Percentiles rank a stretch among this genome's conserved stretches.
phyloP scores from a whole-genome alignment of 1,140 invertebrate genomes.

The Trichonephila clavata region DNA sequence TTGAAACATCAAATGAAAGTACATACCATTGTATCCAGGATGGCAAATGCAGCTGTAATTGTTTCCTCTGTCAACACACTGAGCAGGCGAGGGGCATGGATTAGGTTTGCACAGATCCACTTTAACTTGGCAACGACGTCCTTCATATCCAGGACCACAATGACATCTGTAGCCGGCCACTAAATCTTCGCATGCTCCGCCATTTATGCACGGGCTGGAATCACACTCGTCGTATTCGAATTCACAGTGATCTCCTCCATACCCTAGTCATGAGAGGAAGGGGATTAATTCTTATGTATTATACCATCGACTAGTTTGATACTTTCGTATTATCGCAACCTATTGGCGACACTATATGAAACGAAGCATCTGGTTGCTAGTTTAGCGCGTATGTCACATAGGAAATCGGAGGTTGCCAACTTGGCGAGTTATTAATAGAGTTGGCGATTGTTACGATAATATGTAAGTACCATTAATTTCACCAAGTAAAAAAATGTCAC shows the following conservation, averaged over 20 bases:
- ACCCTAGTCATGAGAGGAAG: conserved; percentile 21
- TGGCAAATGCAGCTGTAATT: conserved; percentile 88
- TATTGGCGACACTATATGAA: too few relatives aligned
- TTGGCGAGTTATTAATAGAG: too few relatives aligned
- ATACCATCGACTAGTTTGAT: too few relatives aligned
- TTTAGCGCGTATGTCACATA: too few relatives aligned
- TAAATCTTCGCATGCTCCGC: conserved; percentile 78
- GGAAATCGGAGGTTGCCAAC: too few relatives aligned
- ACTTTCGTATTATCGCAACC: too few relatives aligned
- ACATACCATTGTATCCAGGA: conserved; percentile 84
- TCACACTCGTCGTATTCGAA: conserved; percentile 82
- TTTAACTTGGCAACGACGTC: conserved; percentile 81
- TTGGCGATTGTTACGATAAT: too few relatives aligned
- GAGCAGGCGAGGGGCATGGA: conserved; percentile 85
- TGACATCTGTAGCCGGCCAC: conserved; percentile 82
- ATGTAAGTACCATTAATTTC: too few relatives aligned
- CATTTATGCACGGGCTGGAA: conserved; percentile 83
- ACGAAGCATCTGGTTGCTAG: too few relatives aligned
- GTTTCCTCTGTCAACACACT: conserved; percentile 87
- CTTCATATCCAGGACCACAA: conserved; percentile 81
- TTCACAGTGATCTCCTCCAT: conserved; percentile 77
- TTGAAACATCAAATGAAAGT: background rate
- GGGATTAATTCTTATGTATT: too few relatives aligned
- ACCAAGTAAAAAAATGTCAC: too few relatives aligned
- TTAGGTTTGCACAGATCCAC: conserved; percentile 87